Conservation (phyloP, 2,113 vertebrate genomes). For the Datnioides undecimradiatus region DNA sequence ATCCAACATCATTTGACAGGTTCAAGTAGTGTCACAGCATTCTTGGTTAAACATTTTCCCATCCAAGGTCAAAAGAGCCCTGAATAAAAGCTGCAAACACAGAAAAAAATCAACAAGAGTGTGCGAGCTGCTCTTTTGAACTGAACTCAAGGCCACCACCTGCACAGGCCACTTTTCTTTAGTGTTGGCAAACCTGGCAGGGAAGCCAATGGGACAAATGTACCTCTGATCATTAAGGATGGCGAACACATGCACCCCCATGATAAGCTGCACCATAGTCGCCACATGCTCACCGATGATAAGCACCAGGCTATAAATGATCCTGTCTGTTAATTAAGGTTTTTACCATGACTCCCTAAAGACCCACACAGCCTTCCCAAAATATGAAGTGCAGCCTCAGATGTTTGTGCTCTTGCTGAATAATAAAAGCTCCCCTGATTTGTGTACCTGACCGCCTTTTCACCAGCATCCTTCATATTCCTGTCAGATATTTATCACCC, state of each 20-base stretch:
- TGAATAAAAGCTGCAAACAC: conserved; percentile 34
- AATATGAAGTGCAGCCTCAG: conserved; percentile 19
- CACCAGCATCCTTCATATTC: conserved; percentile 20
- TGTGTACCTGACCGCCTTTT: conserved; percentile 31
- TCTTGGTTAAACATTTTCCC: conserved; percentile 19
- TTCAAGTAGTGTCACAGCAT: background rate
- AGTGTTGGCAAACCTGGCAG: conserved; percentile 1
- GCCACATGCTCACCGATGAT: conserved; percentile 49
- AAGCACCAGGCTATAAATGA: conserved; percentile 63
- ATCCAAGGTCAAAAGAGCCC: conserved; percentile 28
- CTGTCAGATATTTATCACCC: conserved; percentile 26
- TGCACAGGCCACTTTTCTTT: background rate
- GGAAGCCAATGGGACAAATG: conserved; percentile 29
- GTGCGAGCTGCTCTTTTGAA: conserved; percentile 22
- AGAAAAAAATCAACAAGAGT: conserved; percentile 24
- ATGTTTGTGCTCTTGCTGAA: conserved; percentile 19
- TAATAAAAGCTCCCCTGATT: conserved; percentile 19
- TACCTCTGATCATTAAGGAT: conserved; percentile 56
- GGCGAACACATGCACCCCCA: conserved; percentile 45
- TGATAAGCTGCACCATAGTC: conserved; percentile 40
- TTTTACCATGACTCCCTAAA: conserved; percentile 43
- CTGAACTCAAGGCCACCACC: conserved; percentile 11
- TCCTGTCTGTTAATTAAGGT: conserved; percentile 55
- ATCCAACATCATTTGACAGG: background rate
- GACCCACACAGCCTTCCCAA: conserved; percentile 17